phyloP scores from a whole-genome alignment of 2,113 vertebrate species.

The Hippoglossus stenolepis region DNA sequence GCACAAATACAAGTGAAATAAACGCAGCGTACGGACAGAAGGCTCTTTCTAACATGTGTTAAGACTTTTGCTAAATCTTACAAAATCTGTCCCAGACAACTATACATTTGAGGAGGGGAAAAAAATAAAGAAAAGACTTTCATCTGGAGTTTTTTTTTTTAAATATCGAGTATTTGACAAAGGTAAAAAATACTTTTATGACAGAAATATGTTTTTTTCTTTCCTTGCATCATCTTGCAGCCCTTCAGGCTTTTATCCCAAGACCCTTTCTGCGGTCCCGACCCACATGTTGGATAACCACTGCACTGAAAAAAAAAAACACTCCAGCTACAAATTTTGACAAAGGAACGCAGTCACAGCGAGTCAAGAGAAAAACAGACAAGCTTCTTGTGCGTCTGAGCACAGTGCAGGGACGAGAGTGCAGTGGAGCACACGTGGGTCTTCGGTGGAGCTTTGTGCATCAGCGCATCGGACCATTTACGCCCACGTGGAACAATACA shows the following conservation, averaged over 20 bases:
- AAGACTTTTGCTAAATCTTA: too few relatives aligned
- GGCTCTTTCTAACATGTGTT: too few relatives aligned
- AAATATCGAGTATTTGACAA: background rate
- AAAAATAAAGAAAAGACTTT: too few relatives aligned
- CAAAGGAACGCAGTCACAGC: too few relatives aligned
- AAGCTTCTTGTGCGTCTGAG: conserved; percentile 5
- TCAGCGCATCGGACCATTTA: conserved; percentile 54
- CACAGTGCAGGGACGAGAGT: conserved; percentile 19
- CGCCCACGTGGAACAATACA: conserved; percentile 40
- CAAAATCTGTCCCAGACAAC: too few relatives aligned
- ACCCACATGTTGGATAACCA: background rate
- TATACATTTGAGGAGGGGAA: too few relatives aligned
- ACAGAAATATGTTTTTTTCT: background rate
- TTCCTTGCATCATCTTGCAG: background rate
- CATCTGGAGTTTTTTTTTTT: too few relatives aligned
- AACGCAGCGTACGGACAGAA: too few relatives aligned
- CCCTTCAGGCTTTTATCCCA: background rate
- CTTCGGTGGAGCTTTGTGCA: conserved; percentile 47
- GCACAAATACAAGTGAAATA: too few relatives aligned
- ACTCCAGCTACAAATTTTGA: too few relatives aligned
- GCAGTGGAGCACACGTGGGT: conserved; percentile 46
- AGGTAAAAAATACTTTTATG: background rate
- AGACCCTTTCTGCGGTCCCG: background rate
- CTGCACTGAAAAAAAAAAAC: background rate
- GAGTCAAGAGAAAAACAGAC: conserved; percentile 1